phyloP scores from a whole-genome alignment of 2,888 invertebrate species.

The Drosophila vallismaia region DNA sequence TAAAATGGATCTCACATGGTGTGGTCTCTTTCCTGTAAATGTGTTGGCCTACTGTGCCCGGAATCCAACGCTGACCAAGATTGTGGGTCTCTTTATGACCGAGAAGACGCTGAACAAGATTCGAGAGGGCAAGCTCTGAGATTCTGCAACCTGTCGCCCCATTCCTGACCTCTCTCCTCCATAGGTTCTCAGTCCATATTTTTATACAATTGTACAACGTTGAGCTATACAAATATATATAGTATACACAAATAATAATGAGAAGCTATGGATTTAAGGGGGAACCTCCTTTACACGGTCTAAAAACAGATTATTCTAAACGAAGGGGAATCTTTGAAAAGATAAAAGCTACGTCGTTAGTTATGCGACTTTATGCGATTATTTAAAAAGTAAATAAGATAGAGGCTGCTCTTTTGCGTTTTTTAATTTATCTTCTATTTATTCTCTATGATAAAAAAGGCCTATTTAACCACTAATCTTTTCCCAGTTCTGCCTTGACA shows the following conservation, averaged over 20 bases:
- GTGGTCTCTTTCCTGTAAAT: constrained; percentile 87
- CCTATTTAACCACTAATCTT: constrained; percentile 69
- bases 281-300: neutral
- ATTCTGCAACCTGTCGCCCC: neutral
- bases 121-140: constrained; percentile 76
- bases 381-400: neutral
- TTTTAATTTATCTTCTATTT: constrained; percentile 19
- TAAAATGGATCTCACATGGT: constrained; percentile 88
- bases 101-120: constrained; percentile 73
- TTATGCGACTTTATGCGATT: neutral
- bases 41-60: constrained; percentile 86
- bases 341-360: neutral
- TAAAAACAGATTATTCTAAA: neutral
- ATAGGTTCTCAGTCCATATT: constrained; percentile 20
- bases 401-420: neutral
- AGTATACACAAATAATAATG: constrained; percentile 25
- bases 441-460: constrained; percentile 8
- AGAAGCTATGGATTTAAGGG: neutral
- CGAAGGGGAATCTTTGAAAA: neutral
- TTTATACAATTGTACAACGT: constrained; percentile 34
- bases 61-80: constrained; percentile 84
- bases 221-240: constrained; percentile 23
- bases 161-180: constrained; percentile 10
- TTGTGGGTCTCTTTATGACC: constrained; percentile 65
- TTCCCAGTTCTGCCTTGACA: constrained; percentile 86